A percentile compares a stretch with the other conserved stretches of the same genome.
Evolutionary conservation across 2,113 vertebrate species (phyloP).

Genomic region (Gallinago paraguaiae): DNA sequence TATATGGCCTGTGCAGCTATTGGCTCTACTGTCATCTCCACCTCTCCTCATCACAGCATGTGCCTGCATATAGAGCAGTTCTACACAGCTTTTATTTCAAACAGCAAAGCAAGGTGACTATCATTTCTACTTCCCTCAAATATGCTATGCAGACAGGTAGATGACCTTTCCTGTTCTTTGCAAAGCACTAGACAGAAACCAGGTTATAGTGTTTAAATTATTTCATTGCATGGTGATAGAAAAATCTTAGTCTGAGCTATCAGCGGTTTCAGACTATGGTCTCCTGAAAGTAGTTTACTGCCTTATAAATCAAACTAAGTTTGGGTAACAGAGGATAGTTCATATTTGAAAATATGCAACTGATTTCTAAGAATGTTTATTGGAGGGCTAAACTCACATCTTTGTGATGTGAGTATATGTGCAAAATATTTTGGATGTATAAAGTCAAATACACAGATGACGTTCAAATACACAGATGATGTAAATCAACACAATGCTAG

Average conservation of each 20-base stretch:
- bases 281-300: neutral
- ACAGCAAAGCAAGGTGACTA: neutral
- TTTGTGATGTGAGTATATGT: neutral
- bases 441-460: neutral
- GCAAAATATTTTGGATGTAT: neutral
- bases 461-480: neutral
- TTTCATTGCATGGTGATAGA: rapidly evolving
- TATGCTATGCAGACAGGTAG: neutral
- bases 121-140: neutral
- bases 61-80: neutral
- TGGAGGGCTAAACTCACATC: neutral
- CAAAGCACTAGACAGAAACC: neutral
- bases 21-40: neutral
- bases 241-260: neutral
- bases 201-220: neutral
- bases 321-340: neutral
- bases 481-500: neutral
- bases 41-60: too few species aligned
- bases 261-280: neutral
- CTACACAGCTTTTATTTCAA: neutral
- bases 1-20: neutral
- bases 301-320: neutral
- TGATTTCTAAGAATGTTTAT: neutral
- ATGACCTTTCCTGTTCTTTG: neutral
- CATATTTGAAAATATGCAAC: neutral